Evolutionary conservation across 2,113 vertebrate genomes (phyloP).

Genomic region (Sinocyclocheilus anophthalmus): DNA sequence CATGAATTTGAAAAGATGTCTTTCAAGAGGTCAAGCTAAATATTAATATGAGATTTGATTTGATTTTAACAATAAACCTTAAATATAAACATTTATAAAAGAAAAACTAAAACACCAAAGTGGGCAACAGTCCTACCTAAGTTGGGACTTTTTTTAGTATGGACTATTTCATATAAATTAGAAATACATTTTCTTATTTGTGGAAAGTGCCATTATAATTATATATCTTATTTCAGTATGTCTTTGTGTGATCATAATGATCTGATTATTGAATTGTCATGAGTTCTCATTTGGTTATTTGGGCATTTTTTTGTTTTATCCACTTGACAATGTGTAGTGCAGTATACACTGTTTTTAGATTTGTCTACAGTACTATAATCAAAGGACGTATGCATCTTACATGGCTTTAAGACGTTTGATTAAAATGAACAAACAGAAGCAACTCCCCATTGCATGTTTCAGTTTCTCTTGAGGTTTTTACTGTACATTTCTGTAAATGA

Average conservation of each 20-base stretch:
- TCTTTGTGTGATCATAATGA: neutral
- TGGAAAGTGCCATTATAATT: neutral
- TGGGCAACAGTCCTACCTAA: neutral
- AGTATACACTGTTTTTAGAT: conserved; percentile 51
- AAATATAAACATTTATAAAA: neutral
- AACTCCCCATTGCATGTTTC: neutral
- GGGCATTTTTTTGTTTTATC: neutral
- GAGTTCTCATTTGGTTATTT: neutral
- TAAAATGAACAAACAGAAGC: conserved; percentile 56
- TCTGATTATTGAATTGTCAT: neutral
- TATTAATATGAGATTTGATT: neutral
- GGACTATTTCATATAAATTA: neutral
- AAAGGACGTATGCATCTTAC: conserved; percentile 55
- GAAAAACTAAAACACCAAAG: neutral
- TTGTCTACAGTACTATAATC: conserved; percentile 60
- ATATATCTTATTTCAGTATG: neutral
- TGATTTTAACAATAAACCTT: neutral
- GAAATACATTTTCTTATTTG: neutral
- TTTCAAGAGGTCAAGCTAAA: neutral
- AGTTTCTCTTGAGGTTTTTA: neutral
- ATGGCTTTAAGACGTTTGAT: conserved; percentile 42
- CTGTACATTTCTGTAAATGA: conserved; percentile 5
- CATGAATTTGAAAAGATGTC: neutral
- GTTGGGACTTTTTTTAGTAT: neutral
- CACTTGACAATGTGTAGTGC: conserved; percentile 44